Conservation (phyloP, 2,888 invertebrate genomes). For the Acanthosepion esculentum region DNA sequence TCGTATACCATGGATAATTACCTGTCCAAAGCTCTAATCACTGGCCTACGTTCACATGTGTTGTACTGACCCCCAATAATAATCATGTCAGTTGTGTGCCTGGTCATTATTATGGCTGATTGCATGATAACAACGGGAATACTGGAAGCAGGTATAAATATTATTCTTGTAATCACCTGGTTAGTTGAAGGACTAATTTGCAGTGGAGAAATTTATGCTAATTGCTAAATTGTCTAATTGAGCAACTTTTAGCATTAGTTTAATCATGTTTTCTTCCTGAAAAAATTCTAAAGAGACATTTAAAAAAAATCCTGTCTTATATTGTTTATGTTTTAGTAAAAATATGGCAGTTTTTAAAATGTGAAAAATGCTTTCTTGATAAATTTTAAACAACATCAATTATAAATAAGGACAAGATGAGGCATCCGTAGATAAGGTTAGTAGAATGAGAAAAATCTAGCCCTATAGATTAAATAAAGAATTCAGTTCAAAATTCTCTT, state of each 20-base stretch:
- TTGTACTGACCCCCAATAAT: background rate
- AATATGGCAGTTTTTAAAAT: too few relatives aligned
- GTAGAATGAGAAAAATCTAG: too few relatives aligned
- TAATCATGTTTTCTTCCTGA: background rate
- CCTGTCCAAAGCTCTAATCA: background rate
- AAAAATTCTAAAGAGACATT: background rate
- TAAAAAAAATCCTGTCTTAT: background rate
- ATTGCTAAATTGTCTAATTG: background rate
- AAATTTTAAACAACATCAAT: background rate
- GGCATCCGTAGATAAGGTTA: too few relatives aligned
- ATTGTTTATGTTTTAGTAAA: background rate
- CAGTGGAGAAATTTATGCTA: background rate
- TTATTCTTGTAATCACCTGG: too few relatives aligned
- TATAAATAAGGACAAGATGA: too few relatives aligned
- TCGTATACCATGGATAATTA: too few relatives aligned
- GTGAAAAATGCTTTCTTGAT: background rate
- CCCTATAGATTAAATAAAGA: too few relatives aligned
- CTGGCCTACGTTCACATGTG: background rate
- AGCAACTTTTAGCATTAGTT: background rate
- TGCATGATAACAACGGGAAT: background rate
- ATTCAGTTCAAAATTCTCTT: too few relatives aligned
- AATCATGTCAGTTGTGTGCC: background rate
- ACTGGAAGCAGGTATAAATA: background rate
- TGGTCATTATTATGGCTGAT: background rate
- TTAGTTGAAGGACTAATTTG: too few relatives aligned